A percentile compares a stretch with the other conserved stretches of the same genome.
phyloP scores from a whole-genome alignment of 2,113 vertebrate species.

The Galbula dea region DNA sequence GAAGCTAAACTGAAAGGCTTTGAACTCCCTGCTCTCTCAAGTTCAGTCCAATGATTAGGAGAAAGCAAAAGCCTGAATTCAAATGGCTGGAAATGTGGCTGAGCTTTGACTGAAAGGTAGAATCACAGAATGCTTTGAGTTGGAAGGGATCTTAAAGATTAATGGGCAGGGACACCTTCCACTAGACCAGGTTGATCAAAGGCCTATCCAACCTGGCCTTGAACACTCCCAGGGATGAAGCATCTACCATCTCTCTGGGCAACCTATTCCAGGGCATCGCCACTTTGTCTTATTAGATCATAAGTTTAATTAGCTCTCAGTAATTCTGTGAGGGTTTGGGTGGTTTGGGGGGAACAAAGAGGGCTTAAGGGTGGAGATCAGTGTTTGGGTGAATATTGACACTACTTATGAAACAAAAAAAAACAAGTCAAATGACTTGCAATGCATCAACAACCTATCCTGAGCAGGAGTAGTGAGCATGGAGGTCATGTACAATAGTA shows the following conservation, averaged over 20 bases:
- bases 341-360: not conserved
- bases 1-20: not conserved
- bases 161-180: no score
- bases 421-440: conserved; percentile 4
- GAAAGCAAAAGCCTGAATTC: not conserved
- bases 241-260: not conserved
- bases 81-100: not conserved
- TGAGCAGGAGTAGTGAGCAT: not conserved
- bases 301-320: not conserved
- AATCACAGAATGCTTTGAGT: no score
- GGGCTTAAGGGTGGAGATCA: not conserved
- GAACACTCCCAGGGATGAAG: not conserved
- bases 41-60: not conserved
- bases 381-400: not conserved
- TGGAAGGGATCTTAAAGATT: no score
- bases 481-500: conserved; percentile 27
- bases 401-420: not conserved
- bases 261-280: not conserved
- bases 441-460: not conserved
- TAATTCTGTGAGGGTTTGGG: not conserved
- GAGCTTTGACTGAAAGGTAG: not conserved
- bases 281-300: not conserved
- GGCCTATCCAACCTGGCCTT: not conserved
- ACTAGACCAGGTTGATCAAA: no score
- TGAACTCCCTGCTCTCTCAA: not conserved